Base-by-base conservation (phyloP, 2,797 vertebrate genomes). In the Diplodus puntazzo region DNA sequence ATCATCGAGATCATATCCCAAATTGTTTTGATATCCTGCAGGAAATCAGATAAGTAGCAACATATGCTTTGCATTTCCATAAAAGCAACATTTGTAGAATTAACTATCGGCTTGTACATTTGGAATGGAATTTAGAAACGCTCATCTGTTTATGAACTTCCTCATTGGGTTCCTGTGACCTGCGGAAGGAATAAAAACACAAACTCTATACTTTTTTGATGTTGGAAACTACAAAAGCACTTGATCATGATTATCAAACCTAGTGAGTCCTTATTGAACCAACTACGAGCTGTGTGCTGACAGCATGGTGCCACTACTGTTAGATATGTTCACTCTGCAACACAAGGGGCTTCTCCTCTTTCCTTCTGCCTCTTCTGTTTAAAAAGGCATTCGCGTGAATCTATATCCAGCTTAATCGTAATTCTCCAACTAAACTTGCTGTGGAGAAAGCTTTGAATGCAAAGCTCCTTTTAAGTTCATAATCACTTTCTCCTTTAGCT, bases 401-500 rank as follows among this genome's bases (percentile, higher is more conserved):
- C 77, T 62, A 92, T 94, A 95, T 87, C 91, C 80, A 39, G 89
- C 89, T 95, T 92, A 92, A 87, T 69, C 68, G 23, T 93, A 94
- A 94, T 88, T 93, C 90, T 93, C 87, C 89, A 92, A 94, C 92
- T 90, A 90, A 95, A 95, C 92, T 92, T 92, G 85, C 89, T 89
- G 85, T 85, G 85, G 82, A 93, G 88, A 92, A 90, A 88, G 86
- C 90, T 87, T 89, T 64, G 78, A 92, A 86, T 50, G 60, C 75
- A 91, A 92, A 94, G 89, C 90, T 90, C 80, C 87, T 94, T 93
- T 94, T 91, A 91, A 95, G 88, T 95, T 95, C 87, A 93, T 95
- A 94, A 95, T 94, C 95, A 95, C 95, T 95, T 95, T 92, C 92
- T 90, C 89, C 89, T 92, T 94, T 95, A 96, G 96, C 94, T 91